A percentile compares a stretch with the other conserved stretches of the same genome.
These are phyloP conservation scores for Galerucella calmariensis DNA, from an alignment of 2,888 invertebrate species.

Conservation along the genomic window DNA sequence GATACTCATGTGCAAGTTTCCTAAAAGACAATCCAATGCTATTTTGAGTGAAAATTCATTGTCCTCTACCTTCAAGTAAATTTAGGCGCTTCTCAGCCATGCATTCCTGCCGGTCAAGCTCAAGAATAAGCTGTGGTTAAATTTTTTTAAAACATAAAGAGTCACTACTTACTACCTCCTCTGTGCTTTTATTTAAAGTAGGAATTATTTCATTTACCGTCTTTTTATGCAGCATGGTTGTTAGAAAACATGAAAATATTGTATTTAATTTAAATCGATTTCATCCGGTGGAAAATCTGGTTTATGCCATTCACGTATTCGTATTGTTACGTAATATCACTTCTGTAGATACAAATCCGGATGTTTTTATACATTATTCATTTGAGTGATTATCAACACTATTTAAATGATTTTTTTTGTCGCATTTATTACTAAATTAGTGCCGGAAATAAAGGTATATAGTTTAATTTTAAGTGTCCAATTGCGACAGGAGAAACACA, in stretches of 20 bases:
- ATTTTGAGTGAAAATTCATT: too few species aligned
- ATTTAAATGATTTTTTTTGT: not conserved
- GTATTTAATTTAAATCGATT: not conserved
- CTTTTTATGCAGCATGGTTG: too few species aligned
- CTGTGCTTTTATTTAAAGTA: too few species aligned
- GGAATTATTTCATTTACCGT: too few species aligned
- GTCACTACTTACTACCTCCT: too few species aligned
- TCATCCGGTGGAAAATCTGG: not conserved
- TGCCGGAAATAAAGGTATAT: slow-evolving; percentile 1
- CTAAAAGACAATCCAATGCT: too few species aligned
- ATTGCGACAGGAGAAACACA: not conserved
- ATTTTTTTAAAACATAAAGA: too few species aligned
- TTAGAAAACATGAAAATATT: not conserved
- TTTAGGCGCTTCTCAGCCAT: too few species aligned
- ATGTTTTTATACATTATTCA: not conserved
- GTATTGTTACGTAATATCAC: not conserved
- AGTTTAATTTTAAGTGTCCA: not conserved
- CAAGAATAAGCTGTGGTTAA: too few species aligned
- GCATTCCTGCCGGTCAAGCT: too few species aligned
- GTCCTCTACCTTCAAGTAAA: too few species aligned
- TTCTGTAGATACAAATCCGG: slow-evolving; percentile 4
- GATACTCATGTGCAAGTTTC: too few species aligned
- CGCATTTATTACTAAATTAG: not conserved
- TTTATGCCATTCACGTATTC: not conserved
- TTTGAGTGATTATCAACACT: not conserved